These are phyloP conservation scores for Euwallacea fornicatus DNA, from an alignment of 1,140 invertebrate species.

Conservation along the genomic window DNA sequence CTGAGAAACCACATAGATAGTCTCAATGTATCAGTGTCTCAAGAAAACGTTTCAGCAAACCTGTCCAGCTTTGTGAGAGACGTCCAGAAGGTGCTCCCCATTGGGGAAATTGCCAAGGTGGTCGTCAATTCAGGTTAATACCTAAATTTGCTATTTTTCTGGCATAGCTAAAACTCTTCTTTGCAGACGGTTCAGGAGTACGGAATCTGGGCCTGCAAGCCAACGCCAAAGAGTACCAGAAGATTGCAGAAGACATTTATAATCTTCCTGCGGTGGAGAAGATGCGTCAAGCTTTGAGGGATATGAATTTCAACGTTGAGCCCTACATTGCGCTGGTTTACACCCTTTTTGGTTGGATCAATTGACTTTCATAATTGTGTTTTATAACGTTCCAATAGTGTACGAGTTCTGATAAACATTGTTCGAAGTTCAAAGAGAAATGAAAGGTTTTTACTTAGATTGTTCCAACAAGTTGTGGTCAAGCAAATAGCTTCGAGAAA, in stretches of 20 bases:
- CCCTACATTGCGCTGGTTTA: constrained; percentile 35
- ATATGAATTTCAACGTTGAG: constrained; percentile 42
- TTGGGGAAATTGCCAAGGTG: constrained; percentile 26
- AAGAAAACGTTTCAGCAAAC: constrained; percentile 21
- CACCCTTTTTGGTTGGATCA: constrained; percentile 42
- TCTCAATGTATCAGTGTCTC: constrained; percentile 11
- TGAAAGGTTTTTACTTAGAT: neutral
- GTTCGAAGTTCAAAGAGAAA: neutral
- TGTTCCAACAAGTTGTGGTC: neutral
- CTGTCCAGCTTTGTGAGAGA: constrained; percentile 37
- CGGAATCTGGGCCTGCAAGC: constrained; percentile 25
- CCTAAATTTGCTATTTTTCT: no score
- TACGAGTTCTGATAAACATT: no score
- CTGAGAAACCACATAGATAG: constrained; percentile 7
- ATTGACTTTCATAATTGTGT: neutral
- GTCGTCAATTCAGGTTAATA: neutral
- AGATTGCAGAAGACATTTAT: constrained; percentile 34
- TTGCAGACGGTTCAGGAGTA: constrained; percentile 17
- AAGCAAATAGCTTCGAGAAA: constrained; percentile 31
- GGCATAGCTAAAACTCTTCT: no score
- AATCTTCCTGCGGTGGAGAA: constrained; percentile 36
- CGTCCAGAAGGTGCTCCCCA: constrained; percentile 35
- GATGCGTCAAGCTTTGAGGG: constrained; percentile 37
- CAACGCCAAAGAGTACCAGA: constrained; percentile 28
- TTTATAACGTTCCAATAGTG: no score